Evolutionary conservation across 2,113 vertebrate species (phyloP), one percentile per base, ranked within the genome.

Genomic region (Charadrius vociferus): DNA sequence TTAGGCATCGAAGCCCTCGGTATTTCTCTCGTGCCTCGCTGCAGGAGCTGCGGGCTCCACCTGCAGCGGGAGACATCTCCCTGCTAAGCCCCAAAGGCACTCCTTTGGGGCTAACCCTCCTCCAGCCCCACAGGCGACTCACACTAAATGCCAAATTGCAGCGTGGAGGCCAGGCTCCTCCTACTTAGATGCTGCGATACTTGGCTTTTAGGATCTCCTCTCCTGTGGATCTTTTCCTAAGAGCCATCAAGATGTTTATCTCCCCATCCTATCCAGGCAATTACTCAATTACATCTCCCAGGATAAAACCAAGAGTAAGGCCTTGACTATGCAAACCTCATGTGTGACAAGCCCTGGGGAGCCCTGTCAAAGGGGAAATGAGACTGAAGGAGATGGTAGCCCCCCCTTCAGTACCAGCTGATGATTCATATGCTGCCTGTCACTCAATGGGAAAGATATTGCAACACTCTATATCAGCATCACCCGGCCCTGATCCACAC

Each of bases 351-450:
- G 83, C 88, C 90, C 87, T 73, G 45, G 87, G 71, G 93, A 96
- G 78, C 58, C 81, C 87, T 97, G 92, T 94, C 93, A 94, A 80
- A 96, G 67, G 74, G 17, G 39, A 93, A 94, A 71, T 0, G 4
- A 93, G 72, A 63, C 63, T 67, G 86, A 81, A 71, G 63, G 72
- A 90, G 81, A 65, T 10, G 8, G 29, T 41, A 80, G 24, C 53
- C 71, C 53, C 49, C 18, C 12, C 45, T 78, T 88, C 71, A 67
- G 59, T 77, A 86, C 68, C 83, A 91, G 94, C 17, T 77, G 81
- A 96, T 96, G 96, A 93, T 90, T 96, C 85, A 93, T 93, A 88
- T 61, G 73, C 87, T 91, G 89, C 78, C 58, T 96, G 87, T 96
- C 96, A 96, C 58, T 97, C 90, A 68, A 0, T 29, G 22, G 81